Base-by-base conservation (phyloP, 2,888 invertebrate species). In the Altica lythri region DNA sequence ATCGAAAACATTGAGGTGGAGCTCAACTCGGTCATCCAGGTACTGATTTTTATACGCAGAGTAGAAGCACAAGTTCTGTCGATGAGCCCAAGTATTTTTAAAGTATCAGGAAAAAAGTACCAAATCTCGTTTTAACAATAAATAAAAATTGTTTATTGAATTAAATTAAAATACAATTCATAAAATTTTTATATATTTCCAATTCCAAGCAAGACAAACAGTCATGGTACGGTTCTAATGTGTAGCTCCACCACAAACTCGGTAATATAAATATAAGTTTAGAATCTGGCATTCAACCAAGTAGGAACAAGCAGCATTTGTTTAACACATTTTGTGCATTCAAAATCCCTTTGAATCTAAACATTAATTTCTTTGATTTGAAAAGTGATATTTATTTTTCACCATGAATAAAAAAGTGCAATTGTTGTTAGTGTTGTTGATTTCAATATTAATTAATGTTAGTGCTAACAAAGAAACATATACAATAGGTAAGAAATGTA, bases 261-360 rank as follows among this genome's bases (percentile, higher is more conserved):
- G n/a, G n/a, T n/a, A n/a, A n/a, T 46, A 35, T 46, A 46, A 46
- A 12, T 43, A 29, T 30, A 43, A 30, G 17, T 30, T 13, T 25
- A 46, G 22, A 34, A 14, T 22, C 27, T 46, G 46, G 46, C 46
- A 46, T 6, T 6, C 12, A 17, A 46, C 46, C 46, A 46, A 46
- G 16, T 35, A 46, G 34, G 34, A 35, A 46, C 14, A n/a, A 25
- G 6, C 27, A 37, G 13, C 10, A 35, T 42, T 22, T 35, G 16
- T 34, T 45, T 45, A 32, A 17, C 34, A 45, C 13, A 25, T 35
- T 46, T 35, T 34, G 45, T 34, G 9, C 1, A 25, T 34, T 14
- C n/a, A 5, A 22, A 10, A 34, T 16, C 34, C 22, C 35, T 14
- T 2, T 25, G 13, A 22, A 6, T 22, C 6, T 22, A 32, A 45